These are phyloP conservation scores for Cyphomyrmex costatus DNA, from an alignment of 1,140 invertebrate genomes.

Conservation along the genomic window DNA sequence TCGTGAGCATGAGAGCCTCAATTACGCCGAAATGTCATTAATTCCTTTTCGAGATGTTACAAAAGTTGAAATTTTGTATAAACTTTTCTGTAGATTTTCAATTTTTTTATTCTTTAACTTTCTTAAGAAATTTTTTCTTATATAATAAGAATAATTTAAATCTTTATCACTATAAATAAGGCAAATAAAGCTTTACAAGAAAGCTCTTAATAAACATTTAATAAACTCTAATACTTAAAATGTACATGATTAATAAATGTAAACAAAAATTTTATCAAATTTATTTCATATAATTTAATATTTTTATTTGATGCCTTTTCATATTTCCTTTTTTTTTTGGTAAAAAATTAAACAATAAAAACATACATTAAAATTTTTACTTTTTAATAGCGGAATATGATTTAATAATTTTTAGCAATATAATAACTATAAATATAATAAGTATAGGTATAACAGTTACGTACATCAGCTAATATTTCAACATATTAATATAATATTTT, in stretches of 20 bases:
- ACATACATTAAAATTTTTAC: background rate
- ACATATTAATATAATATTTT: slow-evolving; percentile 7
- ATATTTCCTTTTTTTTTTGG: too few relatives aligned
- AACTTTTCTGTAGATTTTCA: background rate
- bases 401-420: background rate
- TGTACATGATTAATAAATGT: background rate
- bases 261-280: background rate
- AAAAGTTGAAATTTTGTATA: slow-evolving; percentile 1
- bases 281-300: background rate
- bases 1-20: background rate
- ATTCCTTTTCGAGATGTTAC: background rate
- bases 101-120: slow-evolving; percentile 1
- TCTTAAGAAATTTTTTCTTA: background rate
- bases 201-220: background rate
- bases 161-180: background rate
- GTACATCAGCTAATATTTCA: background rate
- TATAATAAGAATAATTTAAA: background rate
- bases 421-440: too few relatives aligned
- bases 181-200: background rate
- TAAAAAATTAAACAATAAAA: background rate
- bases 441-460: background rate
- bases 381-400: background rate
- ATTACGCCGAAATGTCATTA: slow-evolving; percentile 28
- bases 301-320: too few relatives aligned
- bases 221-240: background rate